Conservation (phyloP, 2,797 vertebrate species). For the Schizopygopsis malacanthus region DNA sequence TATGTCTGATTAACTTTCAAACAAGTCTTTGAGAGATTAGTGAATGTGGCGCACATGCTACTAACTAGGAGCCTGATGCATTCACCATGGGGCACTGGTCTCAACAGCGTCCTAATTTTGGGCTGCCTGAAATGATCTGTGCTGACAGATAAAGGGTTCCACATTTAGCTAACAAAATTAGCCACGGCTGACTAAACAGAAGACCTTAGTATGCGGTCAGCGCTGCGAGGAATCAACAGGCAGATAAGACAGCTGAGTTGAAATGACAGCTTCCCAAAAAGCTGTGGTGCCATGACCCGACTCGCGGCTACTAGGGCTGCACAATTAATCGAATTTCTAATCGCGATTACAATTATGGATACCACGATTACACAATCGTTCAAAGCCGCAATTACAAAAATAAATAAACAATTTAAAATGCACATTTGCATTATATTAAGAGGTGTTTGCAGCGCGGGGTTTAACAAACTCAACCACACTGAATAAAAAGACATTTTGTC, state of each 20-base stretch:
- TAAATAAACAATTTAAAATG: too few species aligned
- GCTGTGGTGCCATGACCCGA: neutral
- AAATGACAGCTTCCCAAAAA: neutral
- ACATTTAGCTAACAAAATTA: slow-evolving; percentile 26
- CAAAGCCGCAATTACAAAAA: too few species aligned
- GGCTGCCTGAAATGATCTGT: slow-evolving; percentile 37
- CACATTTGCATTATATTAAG: too few species aligned
- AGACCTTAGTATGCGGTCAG: slow-evolving; percentile 20
- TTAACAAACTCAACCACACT: too few species aligned
- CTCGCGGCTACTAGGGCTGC: too few species aligned
- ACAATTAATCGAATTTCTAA: too few species aligned
- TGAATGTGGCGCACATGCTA: slow-evolving; percentile 7
- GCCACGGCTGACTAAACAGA: slow-evolving; percentile 26
- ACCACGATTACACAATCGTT: too few species aligned
- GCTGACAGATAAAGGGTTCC: slow-evolving; percentile 27
- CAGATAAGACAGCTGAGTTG: neutral
- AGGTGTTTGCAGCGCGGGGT: too few species aligned
- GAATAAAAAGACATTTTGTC: too few species aligned
- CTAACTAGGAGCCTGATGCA: slow-evolving; percentile 3
- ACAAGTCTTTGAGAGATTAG: slow-evolving; percentile 4
- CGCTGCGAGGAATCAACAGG: neutral
- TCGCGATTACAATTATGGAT: too few species aligned
- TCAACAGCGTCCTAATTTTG: slow-evolving; percentile 43
- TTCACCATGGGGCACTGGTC: slow-evolving; percentile 7
- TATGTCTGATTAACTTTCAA: slow-evolving; percentile 18